A percentile compares a stretch with the other conserved stretches of the same genome.
Conservation (phyloP, 2,113 vertebrate genomes). For the Garra rufa region DNA sequence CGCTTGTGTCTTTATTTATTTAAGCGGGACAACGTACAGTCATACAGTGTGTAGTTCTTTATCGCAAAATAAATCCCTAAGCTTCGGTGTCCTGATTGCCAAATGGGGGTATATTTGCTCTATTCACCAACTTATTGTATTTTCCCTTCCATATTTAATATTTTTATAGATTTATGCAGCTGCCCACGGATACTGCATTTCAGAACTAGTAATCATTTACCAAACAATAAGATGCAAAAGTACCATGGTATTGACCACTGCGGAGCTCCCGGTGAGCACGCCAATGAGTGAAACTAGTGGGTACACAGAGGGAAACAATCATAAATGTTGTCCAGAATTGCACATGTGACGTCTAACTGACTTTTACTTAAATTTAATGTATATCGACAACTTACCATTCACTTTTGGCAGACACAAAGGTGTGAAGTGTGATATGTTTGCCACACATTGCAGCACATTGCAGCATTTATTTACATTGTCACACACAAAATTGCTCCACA, state of each 20-base stretch:
- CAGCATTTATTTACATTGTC: conserved; percentile 61
- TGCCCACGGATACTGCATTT: not conserved
- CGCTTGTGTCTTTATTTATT: not conserved
- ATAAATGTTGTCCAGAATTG: not conserved
- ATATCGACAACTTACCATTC: conserved; percentile 54
- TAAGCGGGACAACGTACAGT: too few species aligned
- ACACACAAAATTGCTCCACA: conserved; percentile 70
- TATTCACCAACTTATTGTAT: not conserved
- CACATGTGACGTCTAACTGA: not conserved
- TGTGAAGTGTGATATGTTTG: conserved; percentile 48
- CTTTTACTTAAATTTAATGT: not conserved
- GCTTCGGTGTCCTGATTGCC: too few species aligned
- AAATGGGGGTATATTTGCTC: not conserved
- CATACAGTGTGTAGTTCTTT: too few species aligned
- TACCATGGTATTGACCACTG: not conserved
- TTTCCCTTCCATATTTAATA: not conserved
- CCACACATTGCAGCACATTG: conserved; percentile 22
- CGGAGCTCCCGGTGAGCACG: not conserved
- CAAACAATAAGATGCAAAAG: not conserved
- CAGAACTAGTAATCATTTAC: not conserved
- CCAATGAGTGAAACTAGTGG: conserved; percentile 48
- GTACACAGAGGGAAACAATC: not conserved
- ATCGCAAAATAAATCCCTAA: too few species aligned
- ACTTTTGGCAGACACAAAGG: conserved; percentile 64
- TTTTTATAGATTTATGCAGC: not conserved